These are phyloP conservation scores for Eupithecia vulgata DNA, from an alignment of 2,888 invertebrate species.

Conservation along the genomic window DNA sequence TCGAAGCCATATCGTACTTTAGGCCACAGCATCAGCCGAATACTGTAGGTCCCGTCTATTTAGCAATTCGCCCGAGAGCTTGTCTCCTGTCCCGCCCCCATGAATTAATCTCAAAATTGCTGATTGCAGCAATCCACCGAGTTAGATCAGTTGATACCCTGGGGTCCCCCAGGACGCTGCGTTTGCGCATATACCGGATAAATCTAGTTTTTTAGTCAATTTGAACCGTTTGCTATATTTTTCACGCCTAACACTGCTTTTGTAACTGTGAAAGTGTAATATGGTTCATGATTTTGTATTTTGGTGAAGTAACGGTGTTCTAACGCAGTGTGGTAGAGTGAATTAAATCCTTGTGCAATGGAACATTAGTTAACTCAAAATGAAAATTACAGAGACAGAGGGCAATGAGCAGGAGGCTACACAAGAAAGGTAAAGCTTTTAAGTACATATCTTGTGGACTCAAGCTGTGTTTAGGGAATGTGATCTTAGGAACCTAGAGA, in stretches of 20 bases:
- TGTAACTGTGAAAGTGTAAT: neutral
- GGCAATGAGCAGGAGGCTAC: constrained; percentile 49
- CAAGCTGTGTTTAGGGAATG: neutral
- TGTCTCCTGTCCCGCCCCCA: constrained; percentile 73
- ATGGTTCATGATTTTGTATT: neutral
- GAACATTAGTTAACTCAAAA: constrained; percentile 39
- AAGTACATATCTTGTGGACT: neutral
- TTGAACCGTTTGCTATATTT: neutral
- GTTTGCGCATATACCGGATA: constrained; percentile 47
- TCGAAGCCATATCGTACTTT: neutral
- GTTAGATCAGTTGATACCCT: constrained; percentile 70
- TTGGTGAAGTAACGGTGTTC: neutral
- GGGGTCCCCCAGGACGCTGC: constrained; percentile 51
- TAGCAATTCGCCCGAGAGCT: constrained; percentile 73
- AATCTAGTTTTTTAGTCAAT: neutral
- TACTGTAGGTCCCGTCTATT: constrained; percentile 61
- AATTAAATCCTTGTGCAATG: constrained; percentile 29
- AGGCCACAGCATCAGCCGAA: constrained; percentile 33
- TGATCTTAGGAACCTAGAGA: neutral
- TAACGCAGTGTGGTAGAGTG: constrained; percentile 19
- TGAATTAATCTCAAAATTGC: constrained; percentile 75
- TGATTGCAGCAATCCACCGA: constrained; percentile 78
- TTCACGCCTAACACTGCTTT: neutral
- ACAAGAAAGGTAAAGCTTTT: constrained; percentile 53
- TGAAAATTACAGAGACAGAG: constrained; percentile 71